Percentiles rank a stretch among this genome's conserved stretches.
phyloP scores from a whole-genome alignment of 2,888 invertebrate genomes.

The Nysson spinosus region DNA sequence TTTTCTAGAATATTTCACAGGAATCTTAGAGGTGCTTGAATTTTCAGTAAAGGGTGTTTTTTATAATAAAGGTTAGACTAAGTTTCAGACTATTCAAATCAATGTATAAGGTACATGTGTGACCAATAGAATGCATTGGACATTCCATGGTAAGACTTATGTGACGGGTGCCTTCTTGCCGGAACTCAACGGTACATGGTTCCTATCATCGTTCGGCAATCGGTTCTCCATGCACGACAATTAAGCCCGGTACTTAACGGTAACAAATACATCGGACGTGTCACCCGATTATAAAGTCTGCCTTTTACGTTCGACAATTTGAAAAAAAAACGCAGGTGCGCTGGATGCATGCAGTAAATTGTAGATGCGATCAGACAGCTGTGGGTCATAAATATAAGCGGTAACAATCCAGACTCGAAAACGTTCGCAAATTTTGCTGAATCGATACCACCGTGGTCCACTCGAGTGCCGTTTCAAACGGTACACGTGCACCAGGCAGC shows the following conservation, averaged over 20 bases:
- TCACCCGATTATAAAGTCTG: constrained; percentile 24
- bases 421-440: constrained; percentile 22
- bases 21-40: no score
- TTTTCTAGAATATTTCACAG: no score
- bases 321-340: constrained; percentile 42
- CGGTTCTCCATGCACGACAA: not conserved
- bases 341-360: constrained; percentile 42
- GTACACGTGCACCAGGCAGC: not conserved
- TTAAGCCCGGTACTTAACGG: not conserved
- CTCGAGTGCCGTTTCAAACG: not conserved
- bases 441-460: constrained; percentile 29
- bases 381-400: constrained; percentile 46
- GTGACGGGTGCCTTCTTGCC: no score
- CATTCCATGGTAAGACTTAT: no score
- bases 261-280: constrained; percentile 19
- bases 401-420: constrained; percentile 39
- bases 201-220: not conserved
- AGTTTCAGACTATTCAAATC: no score
- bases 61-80: no score
- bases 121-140: no score
- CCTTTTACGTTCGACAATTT: constrained; percentile 36
- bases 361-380: constrained; percentile 49
- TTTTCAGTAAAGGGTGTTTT: no score
- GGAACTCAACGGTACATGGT: no score
- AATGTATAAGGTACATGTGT: no score